Percentiles rank a stretch among this genome's conserved stretches.
phyloP scores from a whole-genome alignment of 1,140 invertebrate genomes.

The Drosophila bocqueti region DNA sequence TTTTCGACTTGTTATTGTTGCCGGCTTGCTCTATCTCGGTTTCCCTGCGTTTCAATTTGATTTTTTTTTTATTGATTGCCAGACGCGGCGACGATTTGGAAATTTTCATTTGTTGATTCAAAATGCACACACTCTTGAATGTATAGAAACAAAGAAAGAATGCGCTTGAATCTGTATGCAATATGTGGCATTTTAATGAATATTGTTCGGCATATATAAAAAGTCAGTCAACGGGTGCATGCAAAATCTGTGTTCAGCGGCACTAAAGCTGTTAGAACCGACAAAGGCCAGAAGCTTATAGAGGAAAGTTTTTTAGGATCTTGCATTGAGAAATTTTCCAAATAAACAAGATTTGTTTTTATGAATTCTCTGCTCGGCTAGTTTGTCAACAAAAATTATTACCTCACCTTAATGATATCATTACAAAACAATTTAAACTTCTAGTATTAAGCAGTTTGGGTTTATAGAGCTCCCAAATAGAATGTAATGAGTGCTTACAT shows the following conservation, averaged over 20 bases:
- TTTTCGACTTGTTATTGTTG: constrained; percentile 31
- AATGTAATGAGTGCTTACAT: background rate
- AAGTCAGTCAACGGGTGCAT: constrained; percentile 20
- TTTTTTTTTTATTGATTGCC: constrained; percentile 50
- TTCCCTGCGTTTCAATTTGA: background rate
- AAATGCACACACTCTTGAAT: constrained; percentile 19
- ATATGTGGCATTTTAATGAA: constrained; percentile 40
- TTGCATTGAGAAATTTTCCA: constrained; percentile 17
- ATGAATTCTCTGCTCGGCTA: background rate
- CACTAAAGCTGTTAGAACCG: constrained; percentile 24
- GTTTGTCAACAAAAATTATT: constrained; percentile 8
- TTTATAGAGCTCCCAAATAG: background rate
- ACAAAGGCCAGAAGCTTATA: constrained; percentile 3
- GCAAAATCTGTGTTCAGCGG: constrained; percentile 10
- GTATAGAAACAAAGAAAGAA: constrained; percentile 41
- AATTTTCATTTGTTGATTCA: constrained; percentile 61
- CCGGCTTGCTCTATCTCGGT: constrained; percentile 7
- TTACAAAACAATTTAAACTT: background rate
- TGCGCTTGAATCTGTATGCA: constrained; percentile 42
- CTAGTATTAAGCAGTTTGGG: too few relatives aligned
- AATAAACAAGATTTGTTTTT: constrained; percentile 1
- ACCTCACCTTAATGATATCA: background rate
- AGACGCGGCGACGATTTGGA: constrained; percentile 63
- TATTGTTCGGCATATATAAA: constrained; percentile 10
- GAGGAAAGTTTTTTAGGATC: constrained; percentile 29